Evolutionary conservation across 2,888 invertebrate species (phyloP), one percentile per base, ranked within the genome.

Genomic region (Odontocerum albicorne): DNA sequence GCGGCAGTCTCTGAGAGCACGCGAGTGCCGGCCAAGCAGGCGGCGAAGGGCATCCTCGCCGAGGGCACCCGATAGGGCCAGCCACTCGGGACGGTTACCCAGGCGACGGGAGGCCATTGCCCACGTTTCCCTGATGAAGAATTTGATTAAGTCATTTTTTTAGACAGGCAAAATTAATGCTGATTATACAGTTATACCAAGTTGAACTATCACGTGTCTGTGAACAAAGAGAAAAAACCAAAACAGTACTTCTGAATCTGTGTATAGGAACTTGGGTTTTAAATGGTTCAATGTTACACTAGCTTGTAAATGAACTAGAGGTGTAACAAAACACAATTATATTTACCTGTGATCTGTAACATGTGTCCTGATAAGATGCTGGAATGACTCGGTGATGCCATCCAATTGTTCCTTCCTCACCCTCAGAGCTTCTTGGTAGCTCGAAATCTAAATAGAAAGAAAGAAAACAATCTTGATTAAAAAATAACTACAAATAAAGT

Each of bases 321-420:
- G n/a, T n/a, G n/a, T n/a, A n/a, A n/a, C n/a, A n/a, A n/a, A n/a
- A n/a, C n/a, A n/a, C n/a, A n/a, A n/a, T 8, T 12, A 57, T 17
- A 42, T 4, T 12, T 59, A 79, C 72, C 81, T 82, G 64, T 81
- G 90, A 70, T 87, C 91, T 35, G 87, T 88, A 7, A 91, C 87
- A 67, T 92, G 92, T 66, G 88, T 82, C 62, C 91, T 82, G 62
- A 96, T 90, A 27, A 96, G 82, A 66, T 90, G 84, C 56, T 91
- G 90, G 66, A 94, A 92, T 0, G 93, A 92, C 69, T 96, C 95
- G 1, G 92, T 92, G 2, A 95, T 91, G 36, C 88, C 87, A 68
- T 96, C 95, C 65, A 95, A 73, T 15, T 93, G 81, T 72, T 96
- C 96, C 67, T 93, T 89, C 62, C 92, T 83, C 62, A 88, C 85